phyloP scores from a whole-genome alignment of 1,140 invertebrate species.

The Drosophila albomicans region DNA sequence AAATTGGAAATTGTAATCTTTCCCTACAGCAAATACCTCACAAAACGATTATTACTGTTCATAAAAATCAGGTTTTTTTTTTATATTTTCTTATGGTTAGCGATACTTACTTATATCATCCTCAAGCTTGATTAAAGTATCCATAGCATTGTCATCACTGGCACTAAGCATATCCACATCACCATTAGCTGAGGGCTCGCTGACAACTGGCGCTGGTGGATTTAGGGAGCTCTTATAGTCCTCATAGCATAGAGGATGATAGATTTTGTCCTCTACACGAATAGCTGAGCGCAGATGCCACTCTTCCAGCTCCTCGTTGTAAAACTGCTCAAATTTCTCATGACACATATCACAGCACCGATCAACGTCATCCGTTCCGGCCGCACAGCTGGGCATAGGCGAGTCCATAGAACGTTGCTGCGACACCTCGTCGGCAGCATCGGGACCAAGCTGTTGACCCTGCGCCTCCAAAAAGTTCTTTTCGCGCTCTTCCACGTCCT shows the following conservation, averaged over 20 bases:
- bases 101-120: constrained; percentile 44
- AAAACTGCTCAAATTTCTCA: constrained; percentile 96
- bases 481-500: constrained; percentile 95
- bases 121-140: constrained; percentile 73
- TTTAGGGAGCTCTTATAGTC: constrained; percentile 89
- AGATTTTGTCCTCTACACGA: constrained; percentile 91
- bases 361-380: constrained; percentile 86
- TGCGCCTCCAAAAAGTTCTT: constrained; percentile 95
- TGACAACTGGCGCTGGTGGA: constrained; percentile 46
- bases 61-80: too few relatives aligned
- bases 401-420: constrained; percentile 77
- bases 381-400: constrained; percentile 75
- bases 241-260: constrained; percentile 96
- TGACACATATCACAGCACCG: constrained; percentile 93
- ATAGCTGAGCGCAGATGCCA: constrained; percentile 96
- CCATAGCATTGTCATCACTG: constrained; percentile 79
- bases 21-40: too few relatives aligned
- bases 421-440: constrained; percentile 84
- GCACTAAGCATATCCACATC: constrained; percentile 65
- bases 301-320: constrained; percentile 97
- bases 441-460: constrained; percentile 86
- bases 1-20: not conserved
- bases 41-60: too few relatives aligned
- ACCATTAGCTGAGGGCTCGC: constrained; percentile 20
- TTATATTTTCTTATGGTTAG: too few relatives aligned